phyloP scores from a whole-genome alignment of 2,888 invertebrate species.

The Eupithecia inturbata region DNA sequence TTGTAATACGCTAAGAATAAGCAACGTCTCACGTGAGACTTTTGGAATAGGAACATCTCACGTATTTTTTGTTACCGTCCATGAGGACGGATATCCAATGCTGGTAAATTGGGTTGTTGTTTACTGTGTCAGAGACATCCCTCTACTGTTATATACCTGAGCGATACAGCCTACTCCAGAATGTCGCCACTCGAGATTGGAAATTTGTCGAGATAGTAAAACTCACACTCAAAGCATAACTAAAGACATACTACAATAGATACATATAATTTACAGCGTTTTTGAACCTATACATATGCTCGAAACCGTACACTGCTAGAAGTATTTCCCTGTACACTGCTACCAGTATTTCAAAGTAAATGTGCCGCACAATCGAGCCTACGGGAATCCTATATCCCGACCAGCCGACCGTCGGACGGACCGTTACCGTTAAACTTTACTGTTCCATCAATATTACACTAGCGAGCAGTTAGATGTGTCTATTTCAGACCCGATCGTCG shows the following conservation, averaged over 20 bases:
- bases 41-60: no score
- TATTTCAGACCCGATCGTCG: slow-evolving; percentile 18
- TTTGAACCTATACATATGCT: neutral
- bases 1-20: no score
- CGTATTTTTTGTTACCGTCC: no score
- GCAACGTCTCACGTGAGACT: no score
- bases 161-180: no score
- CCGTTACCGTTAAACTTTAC: slow-evolving; percentile 35
- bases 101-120: no score
- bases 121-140: no score
- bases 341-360: slow-evolving; percentile 27
- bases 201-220: neutral
- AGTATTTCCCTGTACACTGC: slow-evolving; percentile 7
- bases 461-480: slow-evolving; percentile 19
- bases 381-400: slow-evolving; percentile 21
- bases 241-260: neutral
- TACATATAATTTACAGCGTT: neutral
- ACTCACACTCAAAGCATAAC: neutral
- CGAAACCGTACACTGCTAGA: slow-evolving; percentile 8
- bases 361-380: slow-evolving; percentile 30
- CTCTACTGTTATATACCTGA: no score
- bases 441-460: slow-evolving; percentile 29
- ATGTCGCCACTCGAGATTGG: no score
- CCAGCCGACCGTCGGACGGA: slow-evolving; percentile 18
- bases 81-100: no score